Percentiles rank a stretch among this genome's conserved stretches.
Conservation (phyloP, 2,113 vertebrate genomes). For the Phylloscopus whistleri region DNA sequence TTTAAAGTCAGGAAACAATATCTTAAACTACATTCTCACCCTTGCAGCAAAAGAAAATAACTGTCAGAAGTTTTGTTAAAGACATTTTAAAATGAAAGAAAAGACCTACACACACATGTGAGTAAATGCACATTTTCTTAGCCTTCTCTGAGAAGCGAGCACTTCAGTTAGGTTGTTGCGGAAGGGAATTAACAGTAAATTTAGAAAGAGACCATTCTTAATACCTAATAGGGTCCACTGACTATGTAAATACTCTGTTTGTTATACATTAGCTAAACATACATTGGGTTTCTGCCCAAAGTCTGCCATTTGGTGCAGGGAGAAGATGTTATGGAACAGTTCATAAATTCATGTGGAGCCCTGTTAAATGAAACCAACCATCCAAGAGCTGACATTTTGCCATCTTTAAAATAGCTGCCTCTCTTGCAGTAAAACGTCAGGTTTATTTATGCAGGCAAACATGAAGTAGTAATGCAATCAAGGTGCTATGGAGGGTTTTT, state of each 20-base stretch:
- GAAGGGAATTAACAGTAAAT: constrained; percentile 73
- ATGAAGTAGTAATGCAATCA: constrained; percentile 45
- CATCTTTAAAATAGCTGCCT: constrained; percentile 79
- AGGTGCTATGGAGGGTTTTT: neutral
- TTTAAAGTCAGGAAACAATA: constrained; percentile 70
- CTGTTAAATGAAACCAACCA: constrained; percentile 81
- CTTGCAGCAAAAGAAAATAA: constrained; percentile 51
- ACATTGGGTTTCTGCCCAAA: constrained; percentile 82
- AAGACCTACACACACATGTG: neutral
- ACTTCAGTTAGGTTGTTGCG: constrained; percentile 58
- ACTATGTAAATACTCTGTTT: constrained; percentile 82
- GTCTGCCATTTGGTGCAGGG: constrained; percentile 77
- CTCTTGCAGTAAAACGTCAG: constrained; percentile 62
- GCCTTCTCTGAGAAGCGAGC: neutral
- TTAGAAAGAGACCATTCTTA: constrained; percentile 71
- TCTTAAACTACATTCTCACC: constrained; percentile 60
- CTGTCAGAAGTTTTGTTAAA: constrained; percentile 69
- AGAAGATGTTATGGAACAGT: constrained; percentile 81
- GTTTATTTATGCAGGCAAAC: constrained; percentile 72
- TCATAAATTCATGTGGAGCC: constrained; percentile 81
- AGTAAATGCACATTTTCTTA: neutral
- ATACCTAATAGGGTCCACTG: constrained; percentile 71
- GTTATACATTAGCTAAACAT: constrained; percentile 82
- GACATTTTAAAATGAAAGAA: constrained; percentile 53
- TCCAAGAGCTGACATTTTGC: constrained; percentile 80